Percentiles rank a stretch among this genome's conserved stretches.
These are phyloP conservation scores for Columba livia DNA, from an alignment of 2,113 vertebrate genomes.

Conservation along the genomic window DNA sequence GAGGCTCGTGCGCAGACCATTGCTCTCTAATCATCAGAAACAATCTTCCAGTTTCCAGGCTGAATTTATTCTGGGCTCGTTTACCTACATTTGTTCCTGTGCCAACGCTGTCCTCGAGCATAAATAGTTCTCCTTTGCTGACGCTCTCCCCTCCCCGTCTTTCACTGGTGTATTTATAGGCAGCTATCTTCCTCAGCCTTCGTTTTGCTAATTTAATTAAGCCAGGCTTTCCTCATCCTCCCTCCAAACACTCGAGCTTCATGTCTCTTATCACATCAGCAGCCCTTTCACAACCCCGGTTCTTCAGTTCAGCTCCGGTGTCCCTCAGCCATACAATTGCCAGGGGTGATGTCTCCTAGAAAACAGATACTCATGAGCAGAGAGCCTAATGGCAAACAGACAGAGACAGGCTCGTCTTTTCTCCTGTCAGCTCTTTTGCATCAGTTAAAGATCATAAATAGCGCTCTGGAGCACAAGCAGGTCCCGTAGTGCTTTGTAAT, in stretches of 20 bases:
- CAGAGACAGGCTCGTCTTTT: not conserved
- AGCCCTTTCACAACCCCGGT: not conserved
- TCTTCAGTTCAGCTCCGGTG: not conserved
- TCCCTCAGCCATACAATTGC: fast-evolving
- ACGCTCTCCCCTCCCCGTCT: not conserved
- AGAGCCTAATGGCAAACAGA: not conserved
- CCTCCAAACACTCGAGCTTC: not conserved
- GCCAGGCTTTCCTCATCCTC: not conserved
- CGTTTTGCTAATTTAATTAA: constrained; percentile 49
- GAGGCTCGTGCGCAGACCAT: not conserved
- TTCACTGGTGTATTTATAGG: not conserved
- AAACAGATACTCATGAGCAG: not conserved
- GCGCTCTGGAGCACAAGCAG: not conserved
- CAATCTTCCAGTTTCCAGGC: not conserved
- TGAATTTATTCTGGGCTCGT: constrained; percentile 37
- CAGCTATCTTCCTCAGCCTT: constrained; percentile 25
- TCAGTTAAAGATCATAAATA: not conserved
- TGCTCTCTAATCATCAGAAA: constrained; percentile 46
- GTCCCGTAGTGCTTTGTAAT: not conserved
- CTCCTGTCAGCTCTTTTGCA: not conserved
- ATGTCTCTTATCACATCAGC: not conserved
- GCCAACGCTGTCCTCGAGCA: constrained; percentile 19
- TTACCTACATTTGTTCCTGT: not conserved
- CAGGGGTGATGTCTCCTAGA: not conserved
- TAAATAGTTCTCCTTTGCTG: constrained; percentile 28